These are phyloP conservation scores for Brachyrhaphis roseni DNA, from an alignment of 2,797 vertebrate species.

Conservation along the genomic window DNA sequence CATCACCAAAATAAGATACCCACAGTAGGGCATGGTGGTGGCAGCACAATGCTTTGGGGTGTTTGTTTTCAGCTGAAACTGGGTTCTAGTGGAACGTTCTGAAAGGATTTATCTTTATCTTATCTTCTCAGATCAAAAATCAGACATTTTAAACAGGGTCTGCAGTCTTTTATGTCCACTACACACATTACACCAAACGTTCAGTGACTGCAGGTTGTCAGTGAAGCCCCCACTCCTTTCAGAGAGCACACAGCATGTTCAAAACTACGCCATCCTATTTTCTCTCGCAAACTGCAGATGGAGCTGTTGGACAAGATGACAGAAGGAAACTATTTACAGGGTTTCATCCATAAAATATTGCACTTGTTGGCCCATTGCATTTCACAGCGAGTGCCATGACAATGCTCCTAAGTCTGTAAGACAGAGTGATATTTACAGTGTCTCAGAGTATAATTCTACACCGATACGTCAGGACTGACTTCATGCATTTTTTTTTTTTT, in stretches of 20 bases:
- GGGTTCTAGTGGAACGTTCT: not conserved
- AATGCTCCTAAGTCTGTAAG: slow-evolving; percentile 88
- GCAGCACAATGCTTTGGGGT: not conserved
- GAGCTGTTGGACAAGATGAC: slow-evolving; percentile 72
- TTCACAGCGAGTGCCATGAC: slow-evolving; percentile 83
- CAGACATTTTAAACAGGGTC: not conserved
- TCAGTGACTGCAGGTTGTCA: slow-evolving; percentile 43
- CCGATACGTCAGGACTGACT: slow-evolving; percentile 69
- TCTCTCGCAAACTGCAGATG: slow-evolving; percentile 72
- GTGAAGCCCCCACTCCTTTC: slow-evolving; percentile 35
- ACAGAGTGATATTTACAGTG: slow-evolving; percentile 74
- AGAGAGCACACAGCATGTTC: slow-evolving; percentile 42
- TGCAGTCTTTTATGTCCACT: not conserved
- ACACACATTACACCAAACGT: slow-evolving; percentile 31
- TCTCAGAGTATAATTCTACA: slow-evolving; percentile 83
- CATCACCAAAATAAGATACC: not conserved
- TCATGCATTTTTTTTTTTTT: slow-evolving; percentile 72
- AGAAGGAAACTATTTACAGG: slow-evolving; percentile 90
- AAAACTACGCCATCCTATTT: slow-evolving; percentile 41
- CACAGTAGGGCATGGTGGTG: not conserved
- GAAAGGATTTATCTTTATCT: not conserved
- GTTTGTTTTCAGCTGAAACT: not conserved
- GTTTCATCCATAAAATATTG: slow-evolving; percentile 97
- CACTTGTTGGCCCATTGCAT: slow-evolving; percentile 98
- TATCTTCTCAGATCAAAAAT: not conserved